Base-by-base conservation (phyloP, 92 coral and sea anemone species). In the Epizoanthus illoricatus region DNA sequence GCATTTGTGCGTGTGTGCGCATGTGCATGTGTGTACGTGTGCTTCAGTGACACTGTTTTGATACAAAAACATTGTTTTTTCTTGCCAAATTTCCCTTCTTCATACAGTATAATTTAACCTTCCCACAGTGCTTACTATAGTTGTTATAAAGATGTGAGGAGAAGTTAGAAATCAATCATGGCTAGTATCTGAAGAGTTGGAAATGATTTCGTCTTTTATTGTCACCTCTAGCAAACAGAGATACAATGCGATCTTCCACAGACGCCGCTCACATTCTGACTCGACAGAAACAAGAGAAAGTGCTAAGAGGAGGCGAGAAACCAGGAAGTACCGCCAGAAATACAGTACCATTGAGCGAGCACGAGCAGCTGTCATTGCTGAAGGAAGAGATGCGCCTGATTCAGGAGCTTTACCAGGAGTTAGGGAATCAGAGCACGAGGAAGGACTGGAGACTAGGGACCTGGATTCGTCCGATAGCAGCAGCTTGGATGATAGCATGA, bases 221-320 rank as follows among this genome's bases (percentile, higher is more conserved):
- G 49, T 66, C 10, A 72, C 71, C 63, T 59, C 19, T 65, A 93
- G 97, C 83, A 91, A 90, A 33, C 92, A 91, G 1, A 92, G 97
- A 62, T 90, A 84, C 85, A 92, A 90, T 80, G 87, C 84, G 23
- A 75, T 92, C 76, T 92, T 92, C 85, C 73, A 86, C n/a, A 60
- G 88, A 52, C 79, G 86, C 58, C 83, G 90, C 39, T 76, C 86
- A 61, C 82, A 86, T 36, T 70, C 92, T 8, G 82, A 84, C 83
- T 79, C 89, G 42, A 68, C 80, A 0, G 91, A 87, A 52, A 52
- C 79, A 41, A 85, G 85, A 17, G 92, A 80, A 75, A 49, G 81
- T 58, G 76, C 86, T 64, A 86, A 49, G 85, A 80, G 80, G 41
- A 81, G 71, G 69, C 86, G 79, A 85, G 88, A 74, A 61, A 76